Conservation (phyloP, 2,797 vertebrate genomes). For the Smutsia gigantea region DNA sequence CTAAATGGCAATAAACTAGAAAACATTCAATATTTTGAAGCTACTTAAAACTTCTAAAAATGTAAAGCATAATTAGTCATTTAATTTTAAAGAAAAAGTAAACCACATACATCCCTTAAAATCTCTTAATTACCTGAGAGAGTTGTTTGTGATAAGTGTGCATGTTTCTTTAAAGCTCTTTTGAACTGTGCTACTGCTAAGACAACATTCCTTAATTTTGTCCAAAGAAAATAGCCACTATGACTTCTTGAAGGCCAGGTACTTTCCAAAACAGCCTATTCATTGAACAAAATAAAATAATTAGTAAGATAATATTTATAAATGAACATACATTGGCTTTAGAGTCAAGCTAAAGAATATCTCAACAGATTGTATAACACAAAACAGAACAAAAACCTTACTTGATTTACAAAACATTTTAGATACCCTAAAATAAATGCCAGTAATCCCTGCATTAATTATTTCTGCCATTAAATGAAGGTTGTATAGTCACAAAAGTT, state of each 20-base stretch:
- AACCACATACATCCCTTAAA: conserved; percentile 33
- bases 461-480: conserved; percentile 43
- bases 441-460: background rate
- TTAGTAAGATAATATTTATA: conserved; percentile 34
- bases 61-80: conserved; percentile 19
- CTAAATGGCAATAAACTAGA: conserved; percentile 32
- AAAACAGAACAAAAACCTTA: conserved; percentile 3
- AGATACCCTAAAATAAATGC: conserved; percentile 53
- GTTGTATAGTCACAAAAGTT: conserved; percentile 4
- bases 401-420: conserved; percentile 48
- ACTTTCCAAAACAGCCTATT: conserved; percentile 97
- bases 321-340: background rate
- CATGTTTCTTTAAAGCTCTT: conserved; percentile 92
- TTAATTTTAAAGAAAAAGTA: conserved; percentile 48
- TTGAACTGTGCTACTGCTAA: conserved; percentile 96
- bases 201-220: conserved; percentile 96
- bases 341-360: conserved; percentile 48
- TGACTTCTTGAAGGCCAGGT: conserved; percentile 98
- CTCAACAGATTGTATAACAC: background rate
- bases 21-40: conserved; percentile 55
- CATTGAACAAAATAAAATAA: conserved; percentile 73
- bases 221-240: conserved; percentile 98
- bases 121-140: conserved; percentile 90
- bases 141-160: conserved; percentile 88
- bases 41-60: conserved; percentile 50